phyloP scores from a whole-genome alignment of 2,888 invertebrate genomes.

The Archips crataeganus region DNA sequence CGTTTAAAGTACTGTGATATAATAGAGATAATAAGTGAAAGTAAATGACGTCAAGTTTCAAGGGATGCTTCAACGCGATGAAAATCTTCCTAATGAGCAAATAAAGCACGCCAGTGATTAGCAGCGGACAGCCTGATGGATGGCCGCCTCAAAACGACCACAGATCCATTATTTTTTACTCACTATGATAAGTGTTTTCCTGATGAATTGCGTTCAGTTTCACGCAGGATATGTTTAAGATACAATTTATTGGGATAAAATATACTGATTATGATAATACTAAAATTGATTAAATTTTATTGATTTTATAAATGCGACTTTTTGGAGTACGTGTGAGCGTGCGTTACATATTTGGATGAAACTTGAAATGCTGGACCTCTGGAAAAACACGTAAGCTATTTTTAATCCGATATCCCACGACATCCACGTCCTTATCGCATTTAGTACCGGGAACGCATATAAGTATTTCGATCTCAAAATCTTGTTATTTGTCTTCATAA shows the following conservation, averaged over 20 bases:
- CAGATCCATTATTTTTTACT: slow-evolving; percentile 38
- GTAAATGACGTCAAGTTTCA: not conserved
- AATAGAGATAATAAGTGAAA: not conserved
- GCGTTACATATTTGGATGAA: no score
- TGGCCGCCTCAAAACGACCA: slow-evolving; percentile 26
- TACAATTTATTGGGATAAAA: not conserved
- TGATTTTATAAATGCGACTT: no score
- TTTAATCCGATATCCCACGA: no score
- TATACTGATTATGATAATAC: not conserved
- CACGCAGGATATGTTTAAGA: not conserved
- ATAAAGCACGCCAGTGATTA: slow-evolving; percentile 30
- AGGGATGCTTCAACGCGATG: not conserved
- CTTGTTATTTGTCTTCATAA: not conserved
- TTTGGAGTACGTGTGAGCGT: no score
- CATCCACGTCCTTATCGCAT: no score
- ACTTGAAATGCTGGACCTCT: no score
- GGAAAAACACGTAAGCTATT: no score
- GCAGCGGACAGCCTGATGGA: slow-evolving; percentile 35
- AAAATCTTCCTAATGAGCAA: slow-evolving; percentile 24
- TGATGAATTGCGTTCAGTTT: slow-evolving; percentile 12
- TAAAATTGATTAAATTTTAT: no score
- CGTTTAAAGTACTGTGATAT: not conserved
- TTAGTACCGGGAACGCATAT: no score
- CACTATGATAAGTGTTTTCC: slow-evolving; percentile 11
- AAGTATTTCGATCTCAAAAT: not conserved